Percentiles rank a stretch among this genome's conserved stretches.
These are phyloP conservation scores for Dicyrtoma fusca DNA, from an alignment of 2,888 invertebrate species.

Conservation along the genomic window DNA sequence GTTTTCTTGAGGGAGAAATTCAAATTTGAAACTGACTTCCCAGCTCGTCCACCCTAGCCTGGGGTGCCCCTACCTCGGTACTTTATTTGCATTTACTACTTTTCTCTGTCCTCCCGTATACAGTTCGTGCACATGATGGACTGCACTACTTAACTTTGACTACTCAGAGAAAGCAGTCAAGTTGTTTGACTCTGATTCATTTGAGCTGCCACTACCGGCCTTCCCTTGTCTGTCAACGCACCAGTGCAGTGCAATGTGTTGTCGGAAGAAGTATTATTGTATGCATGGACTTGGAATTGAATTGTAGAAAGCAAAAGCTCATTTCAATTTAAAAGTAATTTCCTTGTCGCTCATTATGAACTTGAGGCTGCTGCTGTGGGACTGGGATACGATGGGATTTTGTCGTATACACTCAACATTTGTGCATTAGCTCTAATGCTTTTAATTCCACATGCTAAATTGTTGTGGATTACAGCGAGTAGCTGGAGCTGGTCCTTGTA, in stretches of 20 bases:
- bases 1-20: not conserved
- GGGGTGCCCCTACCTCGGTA: not conserved
- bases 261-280: slow-evolving; percentile 6
- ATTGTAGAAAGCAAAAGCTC: not conserved
- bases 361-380: no score
- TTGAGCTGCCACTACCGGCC: no score
- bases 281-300: no score
- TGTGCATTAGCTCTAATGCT: no score
- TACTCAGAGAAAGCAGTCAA: not conserved
- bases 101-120: not conserved
- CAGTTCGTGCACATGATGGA: not conserved
- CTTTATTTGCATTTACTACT: not conserved
- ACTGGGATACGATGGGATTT: no score
- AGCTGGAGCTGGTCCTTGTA: no score
- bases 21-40: not conserved
- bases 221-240: not conserved
- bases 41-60: not conserved
- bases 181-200: no score
- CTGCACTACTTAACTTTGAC: not conserved
- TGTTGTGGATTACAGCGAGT: no score
- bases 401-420: no score
- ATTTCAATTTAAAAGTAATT: slow-evolving; percentile 12
- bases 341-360: no score
- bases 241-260: not conserved
- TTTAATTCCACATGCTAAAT: no score